Evolutionary conservation across 1,140 invertebrate genomes (phyloP), one percentile per base, ranked within the genome.

Genomic region (Temnothorax curvispinosus): DNA sequence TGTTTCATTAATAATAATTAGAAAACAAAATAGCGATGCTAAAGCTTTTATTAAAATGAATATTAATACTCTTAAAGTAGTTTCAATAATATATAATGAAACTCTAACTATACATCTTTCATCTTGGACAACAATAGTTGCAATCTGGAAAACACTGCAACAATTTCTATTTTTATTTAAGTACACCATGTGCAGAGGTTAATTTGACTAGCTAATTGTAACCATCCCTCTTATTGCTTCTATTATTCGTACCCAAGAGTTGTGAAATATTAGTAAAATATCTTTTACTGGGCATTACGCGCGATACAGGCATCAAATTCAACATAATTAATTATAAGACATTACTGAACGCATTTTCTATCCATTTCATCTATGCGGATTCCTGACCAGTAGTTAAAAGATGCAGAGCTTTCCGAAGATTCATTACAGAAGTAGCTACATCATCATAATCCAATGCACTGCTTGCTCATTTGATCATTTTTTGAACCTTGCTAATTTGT

Each of bases 371-470:
- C 71, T 76, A 94, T 72, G 84, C 91, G 2, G 88, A 65, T 93
- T 98, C 97, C 87, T 96, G 94, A n/a, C 98, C 98, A 78, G 97
- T 98, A 89, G 97, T 96, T 41, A 99, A 95, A 84, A 99, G 95
- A 91, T 97, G 97, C 35, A 99, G 94, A 47, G 98, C 99, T 95
- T 99, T 99, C 87, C 97, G 97, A 41, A 99, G 95, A 96, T 99
- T 99, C 38, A 96, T 96, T 67, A 99, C 97, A 11, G 99, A 98
- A 15, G 98, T 98, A 90, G 97, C 96, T 11, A 98, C 96, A 94
- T 99, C 99, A 89, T 99, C 99, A 94, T 99, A 99, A 94, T 98
- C 99, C 27, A 99, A 96, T 62, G 99, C 98, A 95, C 98, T 99
- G 85, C 97, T 97, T 18, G 99, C 99, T 96, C 97, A 99, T 94